phyloP scores from a whole-genome alignment of 2,888 invertebrate genomes.

The Philopedon plagiatum region DNA sequence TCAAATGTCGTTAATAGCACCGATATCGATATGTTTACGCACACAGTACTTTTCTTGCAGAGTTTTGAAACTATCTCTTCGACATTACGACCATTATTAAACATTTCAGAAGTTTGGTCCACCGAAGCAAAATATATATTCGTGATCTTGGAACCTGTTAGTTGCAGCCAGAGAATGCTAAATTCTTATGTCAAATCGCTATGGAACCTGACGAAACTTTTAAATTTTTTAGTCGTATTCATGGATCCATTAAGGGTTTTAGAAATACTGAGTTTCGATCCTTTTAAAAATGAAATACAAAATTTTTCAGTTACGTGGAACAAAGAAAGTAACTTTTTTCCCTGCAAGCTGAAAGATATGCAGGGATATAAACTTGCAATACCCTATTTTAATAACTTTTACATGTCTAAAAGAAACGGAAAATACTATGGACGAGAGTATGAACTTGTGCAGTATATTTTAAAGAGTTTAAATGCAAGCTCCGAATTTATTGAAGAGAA shows the following conservation, averaged over 20 bases:
- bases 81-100: not conserved
- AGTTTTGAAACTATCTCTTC: not conserved
- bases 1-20: not conserved
- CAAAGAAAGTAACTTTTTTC: not conserved
- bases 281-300: not conserved
- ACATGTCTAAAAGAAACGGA: not conserved
- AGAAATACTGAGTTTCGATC: constrained; percentile 4
- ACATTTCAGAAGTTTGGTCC: not conserved
- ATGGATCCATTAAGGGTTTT: not conserved
- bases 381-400: not conserved
- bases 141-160: not conserved
- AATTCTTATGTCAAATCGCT: not conserved
- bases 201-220: not conserved
- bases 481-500: not conserved
- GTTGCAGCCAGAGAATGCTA: too few species aligned
- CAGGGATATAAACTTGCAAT: constrained; percentile 1
- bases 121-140: not conserved
- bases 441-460: constrained; percentile 14
- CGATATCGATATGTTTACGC: not conserved
- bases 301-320: not conserved
- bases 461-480: constrained; percentile 16
- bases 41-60: not conserved
- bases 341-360: constrained; percentile 7
- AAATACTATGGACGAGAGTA: constrained; percentile 1
- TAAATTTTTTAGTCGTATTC: not conserved